Evolutionary conservation across 1,140 invertebrate genomes (phyloP), one percentile per base, ranked within the genome.

Genomic region (Pseudomyrmex flavicornis): DNA sequence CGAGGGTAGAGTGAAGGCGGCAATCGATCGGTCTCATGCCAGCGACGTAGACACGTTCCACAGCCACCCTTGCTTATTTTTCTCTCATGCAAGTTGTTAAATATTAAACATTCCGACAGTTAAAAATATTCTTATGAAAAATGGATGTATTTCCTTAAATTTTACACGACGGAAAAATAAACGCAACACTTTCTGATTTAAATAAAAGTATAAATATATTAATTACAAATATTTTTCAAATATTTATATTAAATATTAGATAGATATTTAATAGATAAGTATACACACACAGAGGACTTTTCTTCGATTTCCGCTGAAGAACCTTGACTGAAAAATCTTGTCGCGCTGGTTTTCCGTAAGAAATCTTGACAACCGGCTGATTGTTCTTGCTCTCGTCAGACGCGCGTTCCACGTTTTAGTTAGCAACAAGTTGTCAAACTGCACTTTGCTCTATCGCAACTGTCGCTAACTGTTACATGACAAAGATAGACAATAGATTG

Each of bases 361-460:
- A 86, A 79, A 87, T 87, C 80, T 86, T 77, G 86, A 87, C 83
- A 84, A 58, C 12, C 48, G 48, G 46, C n/a, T 73, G 80, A 87
- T 87, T 87, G 86, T 87, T 87, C 68, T 84, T 73, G 61, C 52
- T 86, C 61, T 62, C 56, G 48, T 62, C 35, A 35, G 22, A 35
- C 35, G 17, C 65, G 13, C 79, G 77, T 82, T 35, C n/a, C 58
- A 15, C 68, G 59, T 87, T 87, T 35, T 84, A 83, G 86, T 87
- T 86, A 87, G 86, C 86, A 87, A 87, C 86, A 87, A 87, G 86
- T 87, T 73, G 86, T 77, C 54, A 50, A 54, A 56, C 72, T 70
- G 35, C 44, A 17, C 5, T 50, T 65, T 17, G 52, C 73, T 61
- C 2, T 46, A 72, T 85, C 35, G 62, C 48, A 10, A 77, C 44